A percentile compares a stretch with the other conserved stretches of the same genome.
These are phyloP conservation scores for Toxonevra muliebris DNA, from an alignment of 2,888 invertebrate genomes.

Conservation along the genomic window DNA sequence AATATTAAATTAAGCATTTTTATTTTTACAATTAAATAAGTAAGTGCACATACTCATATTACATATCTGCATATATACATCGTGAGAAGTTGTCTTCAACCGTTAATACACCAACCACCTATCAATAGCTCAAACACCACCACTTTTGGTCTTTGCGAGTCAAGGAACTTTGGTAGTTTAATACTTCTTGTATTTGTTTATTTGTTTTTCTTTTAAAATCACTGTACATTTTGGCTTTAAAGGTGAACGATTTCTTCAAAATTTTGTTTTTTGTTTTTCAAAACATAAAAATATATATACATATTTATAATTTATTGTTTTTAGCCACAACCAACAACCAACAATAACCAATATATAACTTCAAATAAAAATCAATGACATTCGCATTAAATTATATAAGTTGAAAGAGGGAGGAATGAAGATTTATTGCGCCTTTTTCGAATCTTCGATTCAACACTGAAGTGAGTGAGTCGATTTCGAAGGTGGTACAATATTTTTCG, in stretches of 20 bases:
- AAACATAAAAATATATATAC: background rate
- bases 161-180: slow-evolving; percentile 5
- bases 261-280: background rate
- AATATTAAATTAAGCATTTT: too few relatives aligned
- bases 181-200: background rate
- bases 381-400: background rate
- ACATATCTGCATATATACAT: background rate
- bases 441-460: background rate
- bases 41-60: too few relatives aligned
- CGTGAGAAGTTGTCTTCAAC: background rate
- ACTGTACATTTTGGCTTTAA: background rate
- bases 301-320: background rate
- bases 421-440: slow-evolving; percentile 15
- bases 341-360: too few relatives aligned
- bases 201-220: background rate
- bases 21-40: too few relatives aligned
- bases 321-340: background rate
- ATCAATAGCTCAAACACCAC: background rate
- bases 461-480: background rate
- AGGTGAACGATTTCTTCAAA: background rate
- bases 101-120: background rate
- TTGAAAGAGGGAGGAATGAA: background rate
- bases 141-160: background rate
- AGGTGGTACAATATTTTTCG: background rate
- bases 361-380: background rate